Conservation (phyloP, 1,140 invertebrate species). For the Paramacrobiotus metropolitanus region DNA sequence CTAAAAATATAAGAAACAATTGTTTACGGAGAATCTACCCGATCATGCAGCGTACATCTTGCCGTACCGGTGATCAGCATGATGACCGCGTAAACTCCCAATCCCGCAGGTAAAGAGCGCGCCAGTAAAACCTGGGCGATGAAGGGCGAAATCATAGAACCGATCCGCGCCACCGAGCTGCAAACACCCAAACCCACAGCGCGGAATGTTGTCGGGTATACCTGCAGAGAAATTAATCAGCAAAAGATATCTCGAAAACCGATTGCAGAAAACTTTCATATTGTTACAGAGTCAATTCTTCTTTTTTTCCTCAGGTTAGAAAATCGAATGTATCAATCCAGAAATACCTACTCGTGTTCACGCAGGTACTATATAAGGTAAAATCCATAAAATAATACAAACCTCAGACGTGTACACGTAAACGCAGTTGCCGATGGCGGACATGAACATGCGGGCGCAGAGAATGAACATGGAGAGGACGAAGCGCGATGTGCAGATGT, state of each 20-base stretch:
- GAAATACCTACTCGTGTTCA: no score
- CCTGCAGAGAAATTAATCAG: conserved; percentile 26
- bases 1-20: no score
- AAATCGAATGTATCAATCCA: no score
- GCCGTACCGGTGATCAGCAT: conserved; percentile 31
- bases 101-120: conserved; percentile 41
- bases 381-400: no score
- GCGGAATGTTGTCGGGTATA: conserved; percentile 63
- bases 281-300: no score
- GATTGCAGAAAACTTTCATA: no score
- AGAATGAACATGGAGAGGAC: not conserved
- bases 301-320: no score
- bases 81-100: conserved; percentile 43
- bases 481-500: not conserved
- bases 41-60: no score
- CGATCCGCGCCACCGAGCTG: conserved; percentile 64
- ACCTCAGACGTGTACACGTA: not conserved
- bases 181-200: conserved; percentile 67
- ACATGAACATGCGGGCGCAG: not conserved
- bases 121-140: conserved; percentile 55
- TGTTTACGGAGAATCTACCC: no score
- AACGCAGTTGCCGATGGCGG: not conserved
- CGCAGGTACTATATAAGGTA: no score
- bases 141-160: conserved; percentile 75
- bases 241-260: no score